Conservation (phyloP, 1,140 invertebrate genomes). For the Ips typographus region DNA sequence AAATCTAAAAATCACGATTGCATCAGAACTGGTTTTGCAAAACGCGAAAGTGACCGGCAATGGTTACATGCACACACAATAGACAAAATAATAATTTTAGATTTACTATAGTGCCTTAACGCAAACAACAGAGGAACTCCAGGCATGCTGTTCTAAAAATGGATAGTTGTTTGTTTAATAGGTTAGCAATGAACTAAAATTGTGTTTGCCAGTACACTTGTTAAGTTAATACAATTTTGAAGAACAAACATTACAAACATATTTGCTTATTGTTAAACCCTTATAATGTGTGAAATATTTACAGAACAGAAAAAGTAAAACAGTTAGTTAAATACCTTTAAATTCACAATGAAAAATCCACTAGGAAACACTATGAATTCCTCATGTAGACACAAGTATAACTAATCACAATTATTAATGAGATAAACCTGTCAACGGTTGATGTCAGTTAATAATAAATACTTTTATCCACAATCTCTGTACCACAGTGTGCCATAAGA, state of each 20-base stretch:
- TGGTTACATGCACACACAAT: not conserved
- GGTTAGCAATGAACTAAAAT: not conserved
- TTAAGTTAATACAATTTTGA: not conserved
- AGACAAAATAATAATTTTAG: conserved; percentile 1
- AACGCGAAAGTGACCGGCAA: not conserved
- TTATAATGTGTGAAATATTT: not conserved
- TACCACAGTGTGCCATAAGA: not conserved
- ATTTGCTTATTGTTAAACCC: not conserved
- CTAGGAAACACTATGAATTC: not conserved
- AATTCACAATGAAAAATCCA: not conserved
- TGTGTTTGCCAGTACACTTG: not conserved
- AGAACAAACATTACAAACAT: not conserved
- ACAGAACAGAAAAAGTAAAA: no score
- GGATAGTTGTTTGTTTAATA: not conserved
- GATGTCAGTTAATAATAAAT: not conserved
- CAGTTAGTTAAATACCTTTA: not conserved
- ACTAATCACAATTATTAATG: not conserved
- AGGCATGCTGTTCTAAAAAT: not conserved
- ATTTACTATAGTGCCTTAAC: not conserved
- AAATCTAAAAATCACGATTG: conserved; percentile 2
- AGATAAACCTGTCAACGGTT: conserved; percentile 2
- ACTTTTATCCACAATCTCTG: not conserved
- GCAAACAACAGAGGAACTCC: not conserved
- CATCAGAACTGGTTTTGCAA: conserved; percentile 4
- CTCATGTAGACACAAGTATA: not conserved